phyloP scores from a whole-genome alignment of 2,113 vertebrate species.

The Tragulus kanchil region DNA sequence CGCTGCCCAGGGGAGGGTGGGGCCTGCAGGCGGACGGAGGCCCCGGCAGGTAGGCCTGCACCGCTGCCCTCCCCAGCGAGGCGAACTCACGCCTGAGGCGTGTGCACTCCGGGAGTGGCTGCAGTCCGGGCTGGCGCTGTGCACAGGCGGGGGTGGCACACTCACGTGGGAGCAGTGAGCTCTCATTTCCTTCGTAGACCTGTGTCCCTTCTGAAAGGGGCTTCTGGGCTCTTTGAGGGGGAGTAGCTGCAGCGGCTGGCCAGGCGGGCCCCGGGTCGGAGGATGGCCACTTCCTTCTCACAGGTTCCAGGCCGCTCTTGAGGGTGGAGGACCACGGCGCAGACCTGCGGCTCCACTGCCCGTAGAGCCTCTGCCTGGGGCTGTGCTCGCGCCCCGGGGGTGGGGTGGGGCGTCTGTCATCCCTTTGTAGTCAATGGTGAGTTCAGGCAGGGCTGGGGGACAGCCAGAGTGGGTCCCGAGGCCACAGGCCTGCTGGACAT shows the following conservation, averaged over 20 bases:
- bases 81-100: fast-evolving
- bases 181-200: neutral
- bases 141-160: neutral
- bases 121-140: fast-evolving
- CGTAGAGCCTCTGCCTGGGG: neutral
- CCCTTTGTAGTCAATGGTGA: fast-evolving
- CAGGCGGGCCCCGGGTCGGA: neutral
- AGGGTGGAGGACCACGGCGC: neutral
- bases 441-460: fast-evolving
- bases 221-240: no score
- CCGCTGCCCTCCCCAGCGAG: neutral
- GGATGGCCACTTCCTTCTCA: fast-evolving
- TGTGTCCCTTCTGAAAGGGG: neutral
- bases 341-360: neutral
- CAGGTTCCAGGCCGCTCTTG: no score
- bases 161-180: no score
- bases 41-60: neutral
- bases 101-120: neutral
- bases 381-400: fast-evolving
- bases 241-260: no score
- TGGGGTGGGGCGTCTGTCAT: neutral
- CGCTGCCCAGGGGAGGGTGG: neutral
- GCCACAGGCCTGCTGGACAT: neutral
- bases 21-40: neutral
- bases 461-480: neutral